A percentile compares a stretch with the other conserved stretches of the same genome.
Evolutionary conservation across 1,140 invertebrate species (phyloP).

Genomic region (Himalopsyche phryganea): DNA sequence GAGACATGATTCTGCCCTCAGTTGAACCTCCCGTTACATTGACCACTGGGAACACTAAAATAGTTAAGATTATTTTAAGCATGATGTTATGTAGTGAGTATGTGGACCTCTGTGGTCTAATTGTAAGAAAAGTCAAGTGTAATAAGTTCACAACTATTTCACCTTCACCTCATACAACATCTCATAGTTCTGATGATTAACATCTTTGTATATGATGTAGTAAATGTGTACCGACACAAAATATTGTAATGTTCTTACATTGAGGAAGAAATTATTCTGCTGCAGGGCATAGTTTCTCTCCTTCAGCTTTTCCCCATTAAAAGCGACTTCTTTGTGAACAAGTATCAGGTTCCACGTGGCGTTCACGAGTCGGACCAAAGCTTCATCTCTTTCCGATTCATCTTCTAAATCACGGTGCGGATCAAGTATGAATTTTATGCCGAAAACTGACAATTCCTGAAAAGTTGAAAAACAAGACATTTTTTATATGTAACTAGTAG

Average conservation of each 20-base stretch:
- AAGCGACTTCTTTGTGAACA: slow-evolving; percentile 25
- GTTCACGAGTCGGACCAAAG: slow-evolving; percentile 23
- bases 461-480: neutral
- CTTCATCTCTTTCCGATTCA: neutral
- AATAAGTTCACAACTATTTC: too few species aligned
- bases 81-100: too few species aligned
- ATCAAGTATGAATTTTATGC: slow-evolving; percentile 11
- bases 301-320: slow-evolving; percentile 19
- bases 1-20: too few species aligned
- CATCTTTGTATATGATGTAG: too few species aligned
- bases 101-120: too few species aligned
- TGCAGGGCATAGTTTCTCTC: slow-evolving; percentile 28
- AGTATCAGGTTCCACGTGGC: slow-evolving; percentile 23
- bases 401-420: slow-evolving; percentile 11
- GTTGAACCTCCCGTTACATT: too few species aligned
- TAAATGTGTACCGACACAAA: too few species aligned
- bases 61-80: too few species aligned
- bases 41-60: too few species aligned
- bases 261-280: slow-evolving; percentile 31
- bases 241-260: slow-evolving; percentile 28
- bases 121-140: too few species aligned
- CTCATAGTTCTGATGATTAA: too few species aligned
- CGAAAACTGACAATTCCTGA: slow-evolving; percentile 10
- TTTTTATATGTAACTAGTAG: neutral
- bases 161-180: too few species aligned